Conservation (phyloP, 2,888 invertebrate genomes). For the Ferrisia virgata region DNA sequence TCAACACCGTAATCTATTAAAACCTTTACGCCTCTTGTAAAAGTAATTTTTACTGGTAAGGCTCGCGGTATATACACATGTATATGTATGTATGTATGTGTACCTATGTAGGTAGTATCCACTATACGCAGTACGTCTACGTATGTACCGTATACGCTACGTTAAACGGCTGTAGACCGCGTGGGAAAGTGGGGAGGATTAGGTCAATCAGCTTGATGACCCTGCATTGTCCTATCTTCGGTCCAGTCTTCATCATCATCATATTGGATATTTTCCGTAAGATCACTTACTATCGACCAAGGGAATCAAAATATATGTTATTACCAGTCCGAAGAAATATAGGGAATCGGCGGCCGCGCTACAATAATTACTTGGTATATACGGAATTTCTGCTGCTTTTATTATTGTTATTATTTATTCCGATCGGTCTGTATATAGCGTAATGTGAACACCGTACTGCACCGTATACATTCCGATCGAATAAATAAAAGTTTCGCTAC, state of each 20-base stretch:
- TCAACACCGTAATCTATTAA: conserved; percentile 45
- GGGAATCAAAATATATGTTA: conserved; percentile 45
- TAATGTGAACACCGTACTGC: conserved; percentile 29
- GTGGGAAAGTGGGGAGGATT: conserved; percentile 46
- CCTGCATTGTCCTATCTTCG: conserved; percentile 43
- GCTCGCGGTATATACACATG: not conserved
- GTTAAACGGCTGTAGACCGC: conserved; percentile 44
- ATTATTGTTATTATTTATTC: conserved; percentile 35
- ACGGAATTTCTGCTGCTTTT: conserved; percentile 38
- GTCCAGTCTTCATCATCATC: conserved; percentile 31
- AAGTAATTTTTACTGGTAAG: conserved; percentile 45
- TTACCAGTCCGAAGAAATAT: conserved; percentile 26
- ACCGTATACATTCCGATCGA: conserved; percentile 11
- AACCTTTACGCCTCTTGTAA: conserved; percentile 44
- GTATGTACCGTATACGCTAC: too few species aligned
- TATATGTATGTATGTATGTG: not conserved
- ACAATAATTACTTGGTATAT: conserved; percentile 41
- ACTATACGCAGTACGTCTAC: too few species aligned
- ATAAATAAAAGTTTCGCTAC: conserved; percentile 29
- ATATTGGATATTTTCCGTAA: conserved; percentile 40
- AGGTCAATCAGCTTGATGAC: conserved; percentile 46
- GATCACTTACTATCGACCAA: conserved; percentile 43
- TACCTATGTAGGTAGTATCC: not conserved
- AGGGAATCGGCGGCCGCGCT: conserved; percentile 40
- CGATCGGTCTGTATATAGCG: conserved; percentile 12